Conservation (phyloP, 2,888 invertebrate species). For the Agrypnus murinus region DNA sequence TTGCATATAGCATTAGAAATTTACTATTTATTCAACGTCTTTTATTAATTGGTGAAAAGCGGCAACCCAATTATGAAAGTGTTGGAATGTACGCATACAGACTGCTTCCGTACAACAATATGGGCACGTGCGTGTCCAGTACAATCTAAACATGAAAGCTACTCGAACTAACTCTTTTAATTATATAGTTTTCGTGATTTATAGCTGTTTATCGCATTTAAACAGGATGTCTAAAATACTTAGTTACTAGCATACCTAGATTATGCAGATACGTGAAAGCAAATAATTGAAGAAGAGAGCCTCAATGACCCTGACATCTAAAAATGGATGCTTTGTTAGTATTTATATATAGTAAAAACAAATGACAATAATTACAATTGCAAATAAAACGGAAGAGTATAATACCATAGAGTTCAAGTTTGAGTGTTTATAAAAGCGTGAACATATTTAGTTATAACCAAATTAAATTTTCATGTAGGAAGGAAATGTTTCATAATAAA, state of each 20-base stretch:
- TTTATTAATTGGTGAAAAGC: conserved; percentile 8
- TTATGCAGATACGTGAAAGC: background rate
- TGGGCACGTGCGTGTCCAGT: conserved; percentile 18
- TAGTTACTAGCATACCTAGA: background rate
- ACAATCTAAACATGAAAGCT: conserved; percentile 20
- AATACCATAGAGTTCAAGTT: conserved; percentile 17
- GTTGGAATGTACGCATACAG: conserved; percentile 8
- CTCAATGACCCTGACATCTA: background rate
- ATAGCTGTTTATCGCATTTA: conserved; percentile 4
- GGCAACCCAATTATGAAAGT: conserved; percentile 18
- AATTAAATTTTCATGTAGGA: conserved; percentile 14
- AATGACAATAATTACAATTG: conserved; percentile 9
- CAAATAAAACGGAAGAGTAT: conserved; percentile 15
- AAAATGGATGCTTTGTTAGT: background rate
- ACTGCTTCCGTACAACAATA: conserved; percentile 10
- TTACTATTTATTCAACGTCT: background rate
- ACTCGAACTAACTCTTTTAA: conserved; percentile 18
- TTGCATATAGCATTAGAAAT: conserved; percentile 1
- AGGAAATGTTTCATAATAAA: conserved; percentile 18
- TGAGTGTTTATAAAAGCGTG: conserved; percentile 4
- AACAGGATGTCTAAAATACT: background rate
- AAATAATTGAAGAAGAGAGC: background rate
- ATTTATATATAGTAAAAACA: background rate
- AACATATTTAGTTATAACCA: background rate
- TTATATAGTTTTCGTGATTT: conserved; percentile 2